Percentiles rank a stretch among this genome's conserved stretches.
Conservation (phyloP, 2,888 invertebrate species). For the Melanostoma mellinum region DNA sequence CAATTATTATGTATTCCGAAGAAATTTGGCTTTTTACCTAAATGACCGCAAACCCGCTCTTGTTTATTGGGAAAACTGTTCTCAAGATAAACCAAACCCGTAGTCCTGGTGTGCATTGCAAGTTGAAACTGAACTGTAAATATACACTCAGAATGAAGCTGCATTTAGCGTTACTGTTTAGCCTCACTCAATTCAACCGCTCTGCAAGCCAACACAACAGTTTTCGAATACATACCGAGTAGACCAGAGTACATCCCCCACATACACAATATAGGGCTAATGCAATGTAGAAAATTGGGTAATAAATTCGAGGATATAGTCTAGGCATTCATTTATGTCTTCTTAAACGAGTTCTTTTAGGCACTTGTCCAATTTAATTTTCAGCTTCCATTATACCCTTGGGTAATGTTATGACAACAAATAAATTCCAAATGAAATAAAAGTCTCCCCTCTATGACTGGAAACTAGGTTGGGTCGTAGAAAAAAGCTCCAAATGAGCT, state of each 20-base stretch:
- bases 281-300: slow-evolving; percentile 72
- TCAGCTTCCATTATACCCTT: slow-evolving; percentile 71
- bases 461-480: slow-evolving; percentile 27
- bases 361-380: slow-evolving; percentile 75
- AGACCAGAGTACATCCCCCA: not conserved
- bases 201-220: slow-evolving; percentile 17
- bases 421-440: slow-evolving; percentile 71
- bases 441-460: slow-evolving; percentile 45
- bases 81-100: slow-evolving; percentile 22
- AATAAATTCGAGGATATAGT: slow-evolving; percentile 71
- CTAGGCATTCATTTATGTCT: slow-evolving; percentile 72
- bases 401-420: slow-evolving; percentile 72
- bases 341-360: slow-evolving; percentile 73
- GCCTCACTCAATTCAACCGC: slow-evolving; percentile 46
- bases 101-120: not conserved
- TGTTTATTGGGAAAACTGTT: slow-evolving; percentile 34
- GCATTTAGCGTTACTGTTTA: slow-evolving; percentile 43
- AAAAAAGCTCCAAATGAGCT: slow-evolving; percentile 35
- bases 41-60: slow-evolving; percentile 22
- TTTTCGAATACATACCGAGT: slow-evolving; percentile 3
- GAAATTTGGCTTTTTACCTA: slow-evolving; percentile 30
- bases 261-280: slow-evolving; percentile 47
- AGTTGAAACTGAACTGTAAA: slow-evolving; percentile 46
- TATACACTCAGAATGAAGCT: slow-evolving; percentile 18
- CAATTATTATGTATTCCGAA: slow-evolving; percentile 33